Evolutionary conservation across 2,113 vertebrate genomes (phyloP), one percentile per base, ranked within the genome.

Genomic region (Alectura lathami): DNA sequence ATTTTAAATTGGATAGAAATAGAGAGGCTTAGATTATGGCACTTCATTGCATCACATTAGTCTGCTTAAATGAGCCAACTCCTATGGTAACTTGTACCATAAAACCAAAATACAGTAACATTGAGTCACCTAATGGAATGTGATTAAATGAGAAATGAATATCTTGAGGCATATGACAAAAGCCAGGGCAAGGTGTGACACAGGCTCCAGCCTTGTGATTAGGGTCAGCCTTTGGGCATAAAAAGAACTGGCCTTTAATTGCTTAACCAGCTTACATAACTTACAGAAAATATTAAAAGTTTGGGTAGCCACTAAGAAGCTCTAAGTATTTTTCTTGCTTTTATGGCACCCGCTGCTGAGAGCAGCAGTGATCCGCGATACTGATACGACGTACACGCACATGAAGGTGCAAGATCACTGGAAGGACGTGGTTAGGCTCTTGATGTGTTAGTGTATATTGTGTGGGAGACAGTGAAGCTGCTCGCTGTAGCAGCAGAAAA

Each of bases 361-460:
- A 24, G 48, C 38, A 36, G 20, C 57, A 60, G 0, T 68, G 53
- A 48, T 82, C 38, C 91, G 14, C 86, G 47, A 22, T 76, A 5
- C 1, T 18, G 22, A 8, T 78, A 18, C 29, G 75, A 18, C 38
- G 1, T 16, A 10, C 1, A 3, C 32, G 51, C 0, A 0, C 50
- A 30, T 21, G 56, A 6, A 86, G 53, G 45, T 91, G 40, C 57
- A 60, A 56, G 70, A 75, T 20, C 27, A 7, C 48, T 72, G 38
- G 14, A 64, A 29, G 82, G 47, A 15, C 34, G 54, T 60, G 42
- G 42, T 18, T 81, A 57, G 17, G 7, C 42, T 67, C 42, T 88
- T 67, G 18, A 7, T 56, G 18, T 40, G 40, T 27, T 53, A 8
- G 15, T 83, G 12, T 11, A 17, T 3, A 3, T 17, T 57, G 38